Evolutionary conservation across 2,797 vertebrate genomes (phyloP), one percentile per base, ranked within the genome.

Genomic region (Hemibagrus guttatus): DNA sequence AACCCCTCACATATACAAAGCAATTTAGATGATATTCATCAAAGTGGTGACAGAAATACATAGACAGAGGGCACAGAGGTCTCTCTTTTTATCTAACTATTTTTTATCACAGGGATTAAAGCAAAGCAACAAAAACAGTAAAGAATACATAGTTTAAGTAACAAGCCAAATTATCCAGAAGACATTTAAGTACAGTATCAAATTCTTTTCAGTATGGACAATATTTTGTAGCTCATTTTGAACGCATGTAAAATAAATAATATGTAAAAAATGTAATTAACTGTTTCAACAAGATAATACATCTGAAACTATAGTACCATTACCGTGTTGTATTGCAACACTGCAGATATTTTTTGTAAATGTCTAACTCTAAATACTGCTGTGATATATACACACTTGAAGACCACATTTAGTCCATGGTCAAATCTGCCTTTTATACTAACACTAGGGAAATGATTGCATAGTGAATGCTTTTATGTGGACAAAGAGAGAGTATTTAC

Each of bases 1-100:
- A 98, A 98, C 97, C 98, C 97, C 96, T 98, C 97, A 97, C 96
- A 99, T 97, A 98, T 97, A 98, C 97, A 97, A 97, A 98, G 97
- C 98, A 98, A 99, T 99, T 99, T 98, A 99, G 98, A 98, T 98
- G 97, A 99, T 98, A 98, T 98, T 98, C 97, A 99, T 98, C 98
- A 98, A 97, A 97, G 96, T 95, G 95, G 97, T 99, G 98, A 98
- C 98, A 98, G 97, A 97, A 95, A 96, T 96, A 98, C 97, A 97
- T 97, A 97, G 87, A 86, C 84, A 89, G 81, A 75, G 91, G 93
- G 91, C 93, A 93, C 94, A n/a, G n/a, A n/a, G n/a, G n/a, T 93
- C 92, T 94, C 92, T 94, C 90, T 11, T 76, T 85, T 85, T 66
- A 85, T 92, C 93, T 92, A 93, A 91, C 91, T 95, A 91, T 92